Evolutionary conservation across 64 coral and sea anemone genomes (phyloP), one percentile per base, ranked within the genome.

Genomic region (Montipora capricornis): DNA sequence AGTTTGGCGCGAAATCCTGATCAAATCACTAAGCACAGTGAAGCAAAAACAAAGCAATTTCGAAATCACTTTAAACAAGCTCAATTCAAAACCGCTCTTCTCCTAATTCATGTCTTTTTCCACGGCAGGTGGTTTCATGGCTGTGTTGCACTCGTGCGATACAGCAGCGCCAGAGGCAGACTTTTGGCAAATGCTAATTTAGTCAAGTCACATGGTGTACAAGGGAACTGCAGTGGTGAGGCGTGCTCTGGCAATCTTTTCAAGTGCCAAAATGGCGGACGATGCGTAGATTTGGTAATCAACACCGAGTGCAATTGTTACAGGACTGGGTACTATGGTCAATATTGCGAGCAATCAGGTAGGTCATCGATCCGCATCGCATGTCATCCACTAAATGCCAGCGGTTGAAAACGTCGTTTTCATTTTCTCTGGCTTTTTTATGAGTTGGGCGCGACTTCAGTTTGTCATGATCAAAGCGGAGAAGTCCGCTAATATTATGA

Each of bases 231-330:
- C 60, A 84, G 81, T 17, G 81, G 81, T 4, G 81, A 93, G 81
- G 73, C 83, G 50, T 93, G 91, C 45, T 75, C 67, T 20, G 44
- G 19, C 8, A 20, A 85, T 49, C 70, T 46, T 16, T 75, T 75
- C 49, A 49, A 37, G 58, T 93, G 91, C 73, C 58, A 71, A 80
- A 24, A 93, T 20, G 15, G 70, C 4, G 91, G 83, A 29, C 48
- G 20, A 8, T 93, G 91, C 20, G 73, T 80, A 26, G 91, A 86
- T 44, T 71, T 77, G 74, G 77, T 93, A 7, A 82, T 57, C 70
- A 59, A 17, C 13, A 47, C 76, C 73, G 74, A 78, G 46, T 93
- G 91, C 22, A 74, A 87, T 67, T 93, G 91, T 87, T 9, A 76
- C 48, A 60, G 57, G 51, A 87, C 70, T 87, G 91, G 82, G 20